Conservation (phyloP, 2,797 vertebrate genomes). For the Oreonectes daqikongensis region DNA sequence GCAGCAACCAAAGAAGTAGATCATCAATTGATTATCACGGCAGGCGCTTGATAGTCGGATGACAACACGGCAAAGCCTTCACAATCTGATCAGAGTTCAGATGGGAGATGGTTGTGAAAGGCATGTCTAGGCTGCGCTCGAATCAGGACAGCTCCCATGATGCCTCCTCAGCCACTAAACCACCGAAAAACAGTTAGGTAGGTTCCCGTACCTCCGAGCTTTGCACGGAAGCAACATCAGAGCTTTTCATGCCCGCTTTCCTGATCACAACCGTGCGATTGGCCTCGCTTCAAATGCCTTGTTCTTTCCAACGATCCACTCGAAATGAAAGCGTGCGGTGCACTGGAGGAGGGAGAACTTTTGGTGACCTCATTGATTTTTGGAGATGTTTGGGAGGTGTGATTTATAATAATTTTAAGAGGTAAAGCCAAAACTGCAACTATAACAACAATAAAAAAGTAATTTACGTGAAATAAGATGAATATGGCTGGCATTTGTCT, state of each 20-base stretch:
- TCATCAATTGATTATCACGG: constrained; percentile 57
- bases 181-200: constrained; percentile 52
- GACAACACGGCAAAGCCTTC: constrained; percentile 53
- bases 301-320: constrained; percentile 59
- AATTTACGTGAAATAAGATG: not conserved
- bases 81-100: constrained; percentile 50
- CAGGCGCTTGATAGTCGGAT: constrained; percentile 40
- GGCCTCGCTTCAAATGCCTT: constrained; percentile 58
- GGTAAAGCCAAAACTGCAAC: constrained; percentile 37
- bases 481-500: not conserved
- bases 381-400: constrained; percentile 59
- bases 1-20: constrained; percentile 40
- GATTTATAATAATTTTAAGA: constrained; percentile 30
- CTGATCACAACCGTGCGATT: constrained; percentile 58
- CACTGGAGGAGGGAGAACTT: constrained; percentile 62
- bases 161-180: constrained; percentile 54
- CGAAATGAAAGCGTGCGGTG: constrained; percentile 57
- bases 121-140: constrained; percentile 52
- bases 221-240: constrained; percentile 63
- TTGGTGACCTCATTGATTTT: constrained; percentile 65
- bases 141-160: constrained; percentile 68
- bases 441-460: not conserved
- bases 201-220: constrained; percentile 64
- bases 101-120: constrained; percentile 25
- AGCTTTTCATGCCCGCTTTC: constrained; percentile 56